Percentiles rank a stretch among this genome's conserved stretches.
Conservation (phyloP, 1,140 invertebrate genomes). For the Polyergus mexicanus region DNA sequence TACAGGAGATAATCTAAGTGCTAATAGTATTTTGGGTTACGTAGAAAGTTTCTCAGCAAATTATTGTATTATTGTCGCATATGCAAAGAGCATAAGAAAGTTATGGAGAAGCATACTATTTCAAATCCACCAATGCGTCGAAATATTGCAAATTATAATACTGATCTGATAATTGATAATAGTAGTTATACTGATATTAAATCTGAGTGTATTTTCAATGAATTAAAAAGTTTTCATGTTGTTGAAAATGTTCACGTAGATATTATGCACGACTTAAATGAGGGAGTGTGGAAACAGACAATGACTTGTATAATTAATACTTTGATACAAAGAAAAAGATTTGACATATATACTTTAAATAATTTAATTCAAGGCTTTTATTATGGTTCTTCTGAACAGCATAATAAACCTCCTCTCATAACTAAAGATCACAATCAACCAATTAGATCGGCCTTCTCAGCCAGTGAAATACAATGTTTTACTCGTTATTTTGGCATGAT, state of each 20-base stretch:
- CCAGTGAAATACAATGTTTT: conserved; percentile 10
- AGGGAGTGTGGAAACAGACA: not conserved
- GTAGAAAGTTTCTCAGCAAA: too few relatives aligned
- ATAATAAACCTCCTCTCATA: conserved; percentile 2
- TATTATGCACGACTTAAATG: conserved; percentile 7
- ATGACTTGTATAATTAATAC: conserved; percentile 5
- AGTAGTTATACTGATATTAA: conserved; percentile 7
- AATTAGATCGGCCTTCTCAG: conserved; percentile 3
- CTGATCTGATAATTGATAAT: not conserved
- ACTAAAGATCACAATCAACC: not conserved
- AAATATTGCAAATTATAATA: too few relatives aligned
- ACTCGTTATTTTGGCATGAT: not conserved
- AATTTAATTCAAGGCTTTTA: conserved; percentile 19
- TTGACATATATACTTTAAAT: conserved; percentile 8
- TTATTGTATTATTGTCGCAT: too few relatives aligned
- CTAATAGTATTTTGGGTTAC: too few relatives aligned
- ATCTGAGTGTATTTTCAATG: not conserved
- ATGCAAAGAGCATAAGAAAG: too few relatives aligned
- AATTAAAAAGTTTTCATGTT: conserved; percentile 5
- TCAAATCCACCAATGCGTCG: too few relatives aligned
- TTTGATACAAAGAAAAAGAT: conserved; percentile 4
- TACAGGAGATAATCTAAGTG: too few relatives aligned
- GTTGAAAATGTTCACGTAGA: conserved; percentile 7
- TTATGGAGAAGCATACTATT: too few relatives aligned
- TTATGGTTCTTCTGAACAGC: conserved; percentile 4